Percentiles rank a stretch among this genome's conserved stretches.
phyloP scores from a whole-genome alignment of 1,140 invertebrate genomes.

The Zeugodacus cucurbitae region DNA sequence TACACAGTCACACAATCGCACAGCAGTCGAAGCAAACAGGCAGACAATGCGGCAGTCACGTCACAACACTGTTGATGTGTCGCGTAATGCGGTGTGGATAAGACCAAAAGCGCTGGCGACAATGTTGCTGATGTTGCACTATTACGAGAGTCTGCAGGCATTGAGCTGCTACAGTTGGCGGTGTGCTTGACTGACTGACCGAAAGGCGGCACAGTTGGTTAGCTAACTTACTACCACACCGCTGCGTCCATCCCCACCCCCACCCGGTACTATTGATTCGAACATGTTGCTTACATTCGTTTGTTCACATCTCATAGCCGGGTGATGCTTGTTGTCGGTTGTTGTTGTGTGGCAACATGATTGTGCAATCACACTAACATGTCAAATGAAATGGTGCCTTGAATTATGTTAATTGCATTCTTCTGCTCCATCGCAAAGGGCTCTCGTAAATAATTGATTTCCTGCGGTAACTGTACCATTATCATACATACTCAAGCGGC shows the following conservation, averaged over 20 bases:
- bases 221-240: neutral
- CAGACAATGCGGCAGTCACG: slow-evolving; percentile 1
- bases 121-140: slow-evolving; percentile 10
- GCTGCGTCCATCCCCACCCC: neutral
- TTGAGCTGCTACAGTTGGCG: neutral
- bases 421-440: slow-evolving; percentile 29
- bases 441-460: slow-evolving; percentile 33
- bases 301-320: neutral
- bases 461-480: neutral
- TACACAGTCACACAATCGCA: neutral
- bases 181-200: neutral
- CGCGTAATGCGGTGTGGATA: neutral
- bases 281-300: neutral
- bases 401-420: slow-evolving; percentile 36
- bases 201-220: neutral
- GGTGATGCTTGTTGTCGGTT: neutral
- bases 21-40: neutral
- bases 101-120: neutral
- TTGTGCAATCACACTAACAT: slow-evolving; percentile 20
- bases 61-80: slow-evolving; percentile 16
- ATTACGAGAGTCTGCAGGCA: neutral
- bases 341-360: neutral
- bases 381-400: slow-evolving; percentile 36
- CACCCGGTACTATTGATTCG: neutral
- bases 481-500: neutral